phyloP scores from a whole-genome alignment of 1,140 invertebrate genomes.

The Meloidogyne exigua region DNA sequence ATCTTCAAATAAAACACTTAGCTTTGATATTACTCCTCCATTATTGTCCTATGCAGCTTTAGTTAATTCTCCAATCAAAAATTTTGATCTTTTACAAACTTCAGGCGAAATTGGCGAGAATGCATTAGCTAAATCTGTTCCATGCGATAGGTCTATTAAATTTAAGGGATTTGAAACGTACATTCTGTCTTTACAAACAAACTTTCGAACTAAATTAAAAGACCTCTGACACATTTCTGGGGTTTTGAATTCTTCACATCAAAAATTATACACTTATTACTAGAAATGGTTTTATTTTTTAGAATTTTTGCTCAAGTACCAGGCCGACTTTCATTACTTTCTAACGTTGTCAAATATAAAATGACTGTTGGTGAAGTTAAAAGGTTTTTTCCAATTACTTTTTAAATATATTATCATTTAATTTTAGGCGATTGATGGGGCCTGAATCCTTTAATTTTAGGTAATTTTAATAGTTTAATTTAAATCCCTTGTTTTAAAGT shows the following conservation, averaged over 20 bases:
- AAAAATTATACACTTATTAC: no score
- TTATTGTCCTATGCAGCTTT: background rate
- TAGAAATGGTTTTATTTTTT: background rate
- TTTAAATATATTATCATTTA: no score
- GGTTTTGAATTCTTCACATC: no score
- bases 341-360: conserved; percentile 56
- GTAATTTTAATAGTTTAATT: background rate
- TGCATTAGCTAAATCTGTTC: conserved; percentile 25
- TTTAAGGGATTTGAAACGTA: background rate
- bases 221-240: conserved; percentile 14
- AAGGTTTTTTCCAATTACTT: conserved; percentile 25
- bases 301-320: conserved; percentile 49
- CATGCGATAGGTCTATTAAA: conserved; percentile 11
- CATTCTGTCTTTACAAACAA: background rate
- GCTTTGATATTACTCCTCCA: background rate
- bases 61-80: background rate
- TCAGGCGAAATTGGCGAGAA: conserved; percentile 4
- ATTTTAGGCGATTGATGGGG: conserved; percentile 43
- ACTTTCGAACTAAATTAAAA: background rate
- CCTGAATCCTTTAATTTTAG: conserved; percentile 53
- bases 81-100: background rate
- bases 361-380: conserved; percentile 58
- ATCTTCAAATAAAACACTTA: no score
- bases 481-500: background rate
- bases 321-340: conserved; percentile 51